These are phyloP conservation scores for Drosophila asahinai DNA, from an alignment of 1,140 invertebrate genomes.

Conservation along the genomic window DNA sequence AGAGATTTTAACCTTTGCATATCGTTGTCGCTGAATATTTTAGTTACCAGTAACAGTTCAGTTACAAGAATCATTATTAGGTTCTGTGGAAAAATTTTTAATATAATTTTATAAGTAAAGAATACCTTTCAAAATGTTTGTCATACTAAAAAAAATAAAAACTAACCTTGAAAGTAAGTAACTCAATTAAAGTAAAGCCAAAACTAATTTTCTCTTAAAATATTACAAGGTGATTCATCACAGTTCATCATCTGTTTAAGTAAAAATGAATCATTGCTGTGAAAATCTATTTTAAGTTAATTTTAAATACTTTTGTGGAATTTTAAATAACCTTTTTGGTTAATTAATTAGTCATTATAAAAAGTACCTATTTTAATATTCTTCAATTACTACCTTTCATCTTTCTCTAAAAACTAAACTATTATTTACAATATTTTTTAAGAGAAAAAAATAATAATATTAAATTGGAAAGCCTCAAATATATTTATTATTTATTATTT, in stretches of 20 bases:
- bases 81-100: too few species aligned
- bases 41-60: neutral
- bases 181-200: neutral
- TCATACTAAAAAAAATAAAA: neutral
- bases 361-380: neutral
- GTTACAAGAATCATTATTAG: neutral
- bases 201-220: neutral
- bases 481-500: too few species aligned
- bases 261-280: conserved; percentile 3
- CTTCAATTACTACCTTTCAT: neutral
- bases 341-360: neutral
- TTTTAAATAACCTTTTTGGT: neutral
- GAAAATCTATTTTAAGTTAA: neutral
- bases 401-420: too few species aligned
- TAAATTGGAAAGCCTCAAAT: too few species aligned
- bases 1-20: neutral
- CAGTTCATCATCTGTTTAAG: neutral
- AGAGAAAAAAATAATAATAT: neutral
- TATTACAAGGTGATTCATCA: conserved; percentile 1
- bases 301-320: neutral
- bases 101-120: too few species aligned
- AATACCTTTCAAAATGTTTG: neutral
- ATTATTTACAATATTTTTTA: too few species aligned
- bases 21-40: neutral
- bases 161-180: neutral